A percentile compares a stretch with the other conserved stretches of the same genome.
phyloP scores from a whole-genome alignment of 2,113 vertebrate genomes.

The Pica pica region DNA sequence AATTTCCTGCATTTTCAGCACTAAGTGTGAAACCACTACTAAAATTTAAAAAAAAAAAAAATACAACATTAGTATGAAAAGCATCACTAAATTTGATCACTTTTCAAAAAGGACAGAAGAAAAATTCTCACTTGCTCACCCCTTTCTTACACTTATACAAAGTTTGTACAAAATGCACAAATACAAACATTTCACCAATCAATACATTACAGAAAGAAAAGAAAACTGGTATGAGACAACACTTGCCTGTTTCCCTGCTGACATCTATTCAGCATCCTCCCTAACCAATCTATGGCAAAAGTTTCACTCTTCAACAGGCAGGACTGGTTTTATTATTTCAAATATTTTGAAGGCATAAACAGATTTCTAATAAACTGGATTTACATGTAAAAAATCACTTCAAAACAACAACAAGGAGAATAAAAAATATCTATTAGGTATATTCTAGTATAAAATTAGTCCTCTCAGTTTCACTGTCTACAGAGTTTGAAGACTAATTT shows the following conservation, averaged over 20 bases:
- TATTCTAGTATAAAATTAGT: neutral
- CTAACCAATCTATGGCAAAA: neutral
- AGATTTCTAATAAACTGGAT: neutral
- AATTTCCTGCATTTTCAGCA: constrained; percentile 3
- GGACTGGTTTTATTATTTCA: neutral
- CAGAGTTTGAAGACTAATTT: neutral
- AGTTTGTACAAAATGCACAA: neutral
- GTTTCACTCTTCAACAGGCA: neutral
- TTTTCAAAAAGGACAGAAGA: neutral
- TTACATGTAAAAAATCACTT: neutral
- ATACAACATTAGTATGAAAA: neutral
- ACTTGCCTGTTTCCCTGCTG: neutral
- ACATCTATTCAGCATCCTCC: neutral
- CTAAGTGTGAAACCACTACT: neutral
- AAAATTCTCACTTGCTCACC: neutral
- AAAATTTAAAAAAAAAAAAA: neutral
- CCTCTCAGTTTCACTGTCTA: neutral
- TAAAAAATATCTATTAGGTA: neutral
- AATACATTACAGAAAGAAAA: neutral
- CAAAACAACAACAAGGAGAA: neutral
- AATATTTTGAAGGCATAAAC: neutral
- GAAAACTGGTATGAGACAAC: neutral
- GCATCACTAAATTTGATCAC: neutral
- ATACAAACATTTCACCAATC: neutral
- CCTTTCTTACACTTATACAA: neutral